phyloP scores from a whole-genome alignment of 2,113 vertebrate genomes.

The Hepsetus odoe region DNA sequence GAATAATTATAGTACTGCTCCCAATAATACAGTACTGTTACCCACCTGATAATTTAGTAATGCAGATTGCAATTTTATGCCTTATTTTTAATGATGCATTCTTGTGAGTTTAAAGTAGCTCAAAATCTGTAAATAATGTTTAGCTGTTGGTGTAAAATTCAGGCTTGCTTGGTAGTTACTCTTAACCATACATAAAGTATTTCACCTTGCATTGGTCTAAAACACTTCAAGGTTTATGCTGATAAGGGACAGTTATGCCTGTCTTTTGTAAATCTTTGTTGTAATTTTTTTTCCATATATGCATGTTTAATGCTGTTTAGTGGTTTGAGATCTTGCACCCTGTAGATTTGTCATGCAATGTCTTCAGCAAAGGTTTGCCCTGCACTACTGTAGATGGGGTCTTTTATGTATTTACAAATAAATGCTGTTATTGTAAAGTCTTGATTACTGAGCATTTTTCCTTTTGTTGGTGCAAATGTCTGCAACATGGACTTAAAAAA shows the following conservation, averaged over 20 bases:
- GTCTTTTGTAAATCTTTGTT: conserved; percentile 17
- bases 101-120: neutral
- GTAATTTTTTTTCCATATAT: neutral
- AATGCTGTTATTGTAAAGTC: conserved; percentile 46
- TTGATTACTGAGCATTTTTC: neutral
- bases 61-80: too few species aligned
- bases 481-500: too few species aligned
- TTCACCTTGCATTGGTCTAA: neutral
- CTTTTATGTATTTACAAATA: conserved; percentile 49
- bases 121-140: conserved; percentile 20
- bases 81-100: neutral
- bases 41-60: too few species aligned
- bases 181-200: neutral
- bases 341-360: conserved; percentile 26
- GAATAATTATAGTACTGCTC: too few species aligned
- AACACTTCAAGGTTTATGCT: neutral
- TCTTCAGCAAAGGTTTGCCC: conserved; percentile 17
- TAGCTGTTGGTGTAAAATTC: neutral
- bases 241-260: conserved; percentile 1
- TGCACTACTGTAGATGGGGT: conserved; percentile 12
- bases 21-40: too few species aligned
- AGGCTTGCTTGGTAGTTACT: neutral
- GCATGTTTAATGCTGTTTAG: conserved; percentile 32
- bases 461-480: too few species aligned
- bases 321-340: conserved; percentile 18